Percentiles rank a stretch among this genome's conserved stretches.
These are phyloP conservation scores for Tuta absoluta DNA, from an alignment of 2,888 invertebrate genomes.

Conservation along the genomic window DNA sequence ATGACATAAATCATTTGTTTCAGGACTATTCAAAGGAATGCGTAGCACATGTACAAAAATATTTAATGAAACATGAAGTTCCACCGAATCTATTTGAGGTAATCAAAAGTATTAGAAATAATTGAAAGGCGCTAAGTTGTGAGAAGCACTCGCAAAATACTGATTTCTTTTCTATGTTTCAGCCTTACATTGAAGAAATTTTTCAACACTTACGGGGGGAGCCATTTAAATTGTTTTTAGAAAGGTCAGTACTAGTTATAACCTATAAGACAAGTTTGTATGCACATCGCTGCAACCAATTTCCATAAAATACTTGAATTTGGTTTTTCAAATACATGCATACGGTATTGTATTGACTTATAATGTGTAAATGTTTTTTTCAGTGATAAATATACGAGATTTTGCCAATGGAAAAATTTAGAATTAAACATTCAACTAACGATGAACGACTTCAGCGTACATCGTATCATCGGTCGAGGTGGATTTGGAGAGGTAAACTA, in stretches of 20 bases:
- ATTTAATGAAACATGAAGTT: slow-evolving; percentile 98
- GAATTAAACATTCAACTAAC: slow-evolving; percentile 99
- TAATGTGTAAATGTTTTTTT: slow-evolving; percentile 60
- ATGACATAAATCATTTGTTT: slow-evolving; percentile 63
- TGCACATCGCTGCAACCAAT: too few relatives aligned
- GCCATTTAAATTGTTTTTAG: slow-evolving; percentile 98
- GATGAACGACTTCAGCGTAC: slow-evolving; percentile 99
- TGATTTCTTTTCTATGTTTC: slow-evolving; percentile 66
- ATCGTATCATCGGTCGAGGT: slow-evolving; percentile 99
- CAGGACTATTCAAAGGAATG: slow-evolving; percentile 99
- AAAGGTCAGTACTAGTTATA: slow-evolving; percentile 86
- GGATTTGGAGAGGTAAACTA: slow-evolving; percentile 94
- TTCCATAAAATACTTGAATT: too few relatives aligned
- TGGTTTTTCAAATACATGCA: too few relatives aligned
- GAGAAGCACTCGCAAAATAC: neutral
- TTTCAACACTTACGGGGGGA: slow-evolving; percentile 98
- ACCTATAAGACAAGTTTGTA: neutral
- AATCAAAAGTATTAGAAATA: slow-evolving; percentile 42
- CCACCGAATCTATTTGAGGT: slow-evolving; percentile 99
- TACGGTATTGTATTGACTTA: too few relatives aligned
- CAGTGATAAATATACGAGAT: slow-evolving; percentile 99
- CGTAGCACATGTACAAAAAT: slow-evolving; percentile 98
- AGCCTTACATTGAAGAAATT: slow-evolving; percentile 99
- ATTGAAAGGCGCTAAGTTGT: neutral
- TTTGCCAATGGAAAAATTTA: slow-evolving; percentile 99